phyloP scores from a whole-genome alignment of 2,888 invertebrate species.

The Oasisia sp. region DNA sequence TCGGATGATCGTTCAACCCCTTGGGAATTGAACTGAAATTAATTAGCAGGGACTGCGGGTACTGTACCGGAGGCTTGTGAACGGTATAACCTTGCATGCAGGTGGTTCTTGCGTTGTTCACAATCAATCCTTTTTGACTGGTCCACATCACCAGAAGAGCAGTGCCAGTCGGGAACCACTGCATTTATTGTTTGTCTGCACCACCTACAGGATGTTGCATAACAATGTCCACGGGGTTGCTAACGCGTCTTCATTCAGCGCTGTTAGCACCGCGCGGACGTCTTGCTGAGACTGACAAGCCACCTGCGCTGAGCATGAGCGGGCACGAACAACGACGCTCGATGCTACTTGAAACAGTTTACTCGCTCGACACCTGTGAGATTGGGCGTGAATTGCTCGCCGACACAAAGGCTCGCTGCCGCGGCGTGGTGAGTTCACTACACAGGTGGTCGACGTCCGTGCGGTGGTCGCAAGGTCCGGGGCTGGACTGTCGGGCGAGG shows the following conservation, averaged over 20 bases:
- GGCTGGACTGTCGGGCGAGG: not conserved
- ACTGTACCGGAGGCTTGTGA: not conserved
- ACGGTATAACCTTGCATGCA: not conserved
- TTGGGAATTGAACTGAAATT: not conserved
- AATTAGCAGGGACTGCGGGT: not conserved
- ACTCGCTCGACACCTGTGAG: not conserved
- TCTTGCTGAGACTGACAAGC: not conserved
- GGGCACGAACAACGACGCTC: not conserved
- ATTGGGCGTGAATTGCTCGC: not conserved
- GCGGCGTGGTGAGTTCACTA: not conserved
- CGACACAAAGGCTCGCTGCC: constrained; percentile 4
- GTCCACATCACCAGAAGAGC: not conserved
- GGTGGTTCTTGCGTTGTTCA: not conserved
- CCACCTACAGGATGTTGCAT: not conserved
- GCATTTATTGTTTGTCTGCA: not conserved
- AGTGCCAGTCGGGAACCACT: not conserved
- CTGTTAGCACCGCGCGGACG: not conserved
- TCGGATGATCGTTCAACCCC: not conserved
- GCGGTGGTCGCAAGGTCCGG: not conserved
- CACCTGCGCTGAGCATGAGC: not conserved
- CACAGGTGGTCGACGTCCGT: not conserved
- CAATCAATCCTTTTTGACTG: not conserved
- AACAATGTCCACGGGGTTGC: not conserved
- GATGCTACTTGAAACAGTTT: constrained; percentile 3
- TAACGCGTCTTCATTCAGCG: not conserved